Conservation (phyloP, 2,888 invertebrate genomes). For the Plutella xylostella region DNA sequence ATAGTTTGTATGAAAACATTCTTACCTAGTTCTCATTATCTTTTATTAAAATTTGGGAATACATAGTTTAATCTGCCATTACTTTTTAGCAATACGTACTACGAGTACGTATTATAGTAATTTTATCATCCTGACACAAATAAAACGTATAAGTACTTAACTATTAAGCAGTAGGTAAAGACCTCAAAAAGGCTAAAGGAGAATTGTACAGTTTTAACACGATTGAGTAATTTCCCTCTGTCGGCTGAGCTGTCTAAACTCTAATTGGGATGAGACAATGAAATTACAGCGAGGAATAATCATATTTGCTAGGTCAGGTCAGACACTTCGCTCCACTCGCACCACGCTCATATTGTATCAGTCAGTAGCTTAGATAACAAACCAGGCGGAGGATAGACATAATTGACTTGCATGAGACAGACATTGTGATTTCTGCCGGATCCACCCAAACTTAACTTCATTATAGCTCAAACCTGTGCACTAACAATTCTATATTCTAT, state of each 20-base stretch:
- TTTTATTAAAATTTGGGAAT: too few relatives aligned
- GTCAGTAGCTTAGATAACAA: constrained; percentile 50
- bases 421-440: constrained; percentile 47
- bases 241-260: constrained; percentile 5
- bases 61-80: too few relatives aligned
- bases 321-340: constrained; percentile 36
- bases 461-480: background rate
- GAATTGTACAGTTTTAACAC: background rate
- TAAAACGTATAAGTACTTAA: background rate
- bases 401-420: constrained; percentile 63
- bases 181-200: background rate
- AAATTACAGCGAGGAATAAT: constrained; percentile 43
- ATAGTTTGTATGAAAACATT: too few relatives aligned
- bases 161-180: background rate
- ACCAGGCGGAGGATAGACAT: constrained; percentile 58
- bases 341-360: constrained; percentile 55
- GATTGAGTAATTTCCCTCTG: too few relatives aligned
- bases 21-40: too few relatives aligned
- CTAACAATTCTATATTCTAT: too few relatives aligned
- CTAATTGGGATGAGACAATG: constrained; percentile 40
- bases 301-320: constrained; percentile 42
- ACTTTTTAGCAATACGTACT: too few relatives aligned
- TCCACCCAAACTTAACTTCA: background rate
- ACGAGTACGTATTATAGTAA: too few relatives aligned
- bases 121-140: too few relatives aligned